phyloP scores from a whole-genome alignment of 2,797 vertebrate species.

The Parauchenoglanis ngamensis region DNA sequence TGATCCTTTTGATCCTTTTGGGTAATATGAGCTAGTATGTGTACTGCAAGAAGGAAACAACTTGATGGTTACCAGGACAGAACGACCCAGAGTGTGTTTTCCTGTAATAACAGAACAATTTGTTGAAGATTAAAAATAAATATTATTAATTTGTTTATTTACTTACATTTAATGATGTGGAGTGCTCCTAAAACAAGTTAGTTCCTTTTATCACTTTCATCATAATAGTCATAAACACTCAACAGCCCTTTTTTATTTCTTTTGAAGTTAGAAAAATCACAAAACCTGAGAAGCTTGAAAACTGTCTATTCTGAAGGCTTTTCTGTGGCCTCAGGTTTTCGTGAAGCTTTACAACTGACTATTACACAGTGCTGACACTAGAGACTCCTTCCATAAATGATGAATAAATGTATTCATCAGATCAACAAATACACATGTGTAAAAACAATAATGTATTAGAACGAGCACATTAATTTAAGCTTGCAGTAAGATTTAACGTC shows the following conservation, averaged over 20 bases:
- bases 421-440: background rate
- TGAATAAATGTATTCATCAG: background rate
- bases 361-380: too few relatives aligned
- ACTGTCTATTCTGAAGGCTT: background rate
- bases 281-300: background rate
- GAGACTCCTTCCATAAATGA: background rate
- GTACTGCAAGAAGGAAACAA: background rate
- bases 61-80: background rate
- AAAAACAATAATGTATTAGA: background rate
- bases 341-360: background rate
- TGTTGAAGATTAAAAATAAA: background rate
- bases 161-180: background rate
- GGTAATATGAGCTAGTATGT: background rate
- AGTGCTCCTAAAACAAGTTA: background rate
- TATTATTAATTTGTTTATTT: background rate
- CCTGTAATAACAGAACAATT: background rate
- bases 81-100: background rate
- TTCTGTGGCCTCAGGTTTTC: background rate
- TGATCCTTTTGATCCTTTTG: too few relatives aligned
- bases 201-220: background rate
- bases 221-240: background rate
- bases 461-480: background rate
- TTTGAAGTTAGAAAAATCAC: background rate
- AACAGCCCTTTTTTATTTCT: background rate
- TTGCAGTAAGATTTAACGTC: background rate